Conservation (phyloP, 2,113 vertebrate genomes). For the Notiomystis cincta region DNA sequence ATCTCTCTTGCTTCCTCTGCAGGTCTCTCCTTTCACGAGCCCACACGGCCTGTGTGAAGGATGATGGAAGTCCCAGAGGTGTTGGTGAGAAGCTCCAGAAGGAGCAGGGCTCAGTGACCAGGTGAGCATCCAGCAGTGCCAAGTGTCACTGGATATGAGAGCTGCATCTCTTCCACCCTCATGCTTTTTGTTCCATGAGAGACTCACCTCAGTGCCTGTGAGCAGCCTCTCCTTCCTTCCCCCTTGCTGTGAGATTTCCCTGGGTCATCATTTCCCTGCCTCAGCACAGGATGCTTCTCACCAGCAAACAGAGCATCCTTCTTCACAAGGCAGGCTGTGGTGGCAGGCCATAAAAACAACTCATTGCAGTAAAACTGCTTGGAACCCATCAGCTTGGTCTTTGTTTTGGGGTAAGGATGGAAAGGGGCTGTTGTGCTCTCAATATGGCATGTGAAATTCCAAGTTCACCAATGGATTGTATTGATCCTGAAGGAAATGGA, state of each 20-base stretch:
- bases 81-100: background rate
- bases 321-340: background rate
- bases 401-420: background rate
- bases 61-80: accelerated
- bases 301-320: background rate
- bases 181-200: background rate
- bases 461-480: background rate
- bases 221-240: background rate
- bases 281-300: background rate
- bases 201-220: accelerated
- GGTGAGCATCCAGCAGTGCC: background rate
- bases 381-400: background rate
- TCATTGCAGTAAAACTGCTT: background rate
- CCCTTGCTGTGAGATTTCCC: accelerated
- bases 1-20: accelerated
- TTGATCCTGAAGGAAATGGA: background rate
- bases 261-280: accelerated
- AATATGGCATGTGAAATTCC: background rate
- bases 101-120: background rate
- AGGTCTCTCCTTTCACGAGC: accelerated
- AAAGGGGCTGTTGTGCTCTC: background rate
- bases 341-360: background rate
- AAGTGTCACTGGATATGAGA: accelerated
- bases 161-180: background rate
- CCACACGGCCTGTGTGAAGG: background rate